Conservation (phyloP, 1,140 invertebrate genomes). For the Brevipalpus yothersi region DNA sequence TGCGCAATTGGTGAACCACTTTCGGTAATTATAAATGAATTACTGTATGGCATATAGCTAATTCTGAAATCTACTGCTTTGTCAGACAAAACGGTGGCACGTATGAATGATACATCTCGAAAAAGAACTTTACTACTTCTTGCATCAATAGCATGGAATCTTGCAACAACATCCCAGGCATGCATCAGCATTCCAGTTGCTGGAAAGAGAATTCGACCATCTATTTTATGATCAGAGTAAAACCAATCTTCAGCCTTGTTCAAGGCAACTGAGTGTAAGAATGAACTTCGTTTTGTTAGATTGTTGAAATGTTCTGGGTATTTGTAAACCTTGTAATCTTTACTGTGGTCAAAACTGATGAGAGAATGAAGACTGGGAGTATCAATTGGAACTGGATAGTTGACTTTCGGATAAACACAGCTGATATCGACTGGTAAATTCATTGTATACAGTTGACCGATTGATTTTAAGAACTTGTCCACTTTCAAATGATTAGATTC, state of each 20-base stretch:
- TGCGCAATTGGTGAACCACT: background rate
- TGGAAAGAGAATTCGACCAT: slow-evolving; percentile 77
- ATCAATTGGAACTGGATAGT: slow-evolving; percentile 58
- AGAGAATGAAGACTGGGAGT: slow-evolving; percentile 62
- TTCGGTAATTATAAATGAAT: background rate
- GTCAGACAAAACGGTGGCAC: slow-evolving; percentile 35
- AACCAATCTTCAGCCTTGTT: slow-evolving; percentile 46
- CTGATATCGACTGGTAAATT: slow-evolving; percentile 9
- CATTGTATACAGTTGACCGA: background rate
- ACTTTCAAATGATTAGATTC: background rate
- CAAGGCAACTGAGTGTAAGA: slow-evolving; percentile 30
- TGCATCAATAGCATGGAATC: background rate
- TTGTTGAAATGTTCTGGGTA: slow-evolving; percentile 21
- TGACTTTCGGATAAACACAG: slow-evolving; percentile 44
- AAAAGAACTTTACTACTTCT: slow-evolving; percentile 25
- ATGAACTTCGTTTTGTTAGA: background rate
- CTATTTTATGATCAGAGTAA: slow-evolving; percentile 63
- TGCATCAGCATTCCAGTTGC: slow-evolving; percentile 79
- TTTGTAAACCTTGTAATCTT: slow-evolving; percentile 44
- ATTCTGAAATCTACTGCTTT: background rate
- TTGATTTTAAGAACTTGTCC: background rate
- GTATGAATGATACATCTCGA: slow-evolving; percentile 61
- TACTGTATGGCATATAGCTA: background rate
- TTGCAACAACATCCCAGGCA: slow-evolving; percentile 68
- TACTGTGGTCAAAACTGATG: slow-evolving; percentile 71